Evolutionary conservation across 2,797 vertebrate species (phyloP).

Genomic region (Aldrovandia affinis): DNA sequence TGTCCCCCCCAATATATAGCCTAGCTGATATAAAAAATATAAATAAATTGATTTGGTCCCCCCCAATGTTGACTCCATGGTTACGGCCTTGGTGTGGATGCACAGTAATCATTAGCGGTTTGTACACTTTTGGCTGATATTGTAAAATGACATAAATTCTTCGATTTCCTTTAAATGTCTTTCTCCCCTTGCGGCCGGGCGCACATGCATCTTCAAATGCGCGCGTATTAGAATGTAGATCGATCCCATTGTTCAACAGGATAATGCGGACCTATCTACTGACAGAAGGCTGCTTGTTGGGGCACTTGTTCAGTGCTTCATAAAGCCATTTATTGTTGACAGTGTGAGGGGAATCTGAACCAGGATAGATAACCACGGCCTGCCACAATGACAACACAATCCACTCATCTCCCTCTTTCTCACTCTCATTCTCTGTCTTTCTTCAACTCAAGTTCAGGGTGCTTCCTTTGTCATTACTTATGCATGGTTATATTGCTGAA

Average conservation of each 20-base stretch:
- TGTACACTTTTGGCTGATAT: neutral
- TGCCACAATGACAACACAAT: neutral
- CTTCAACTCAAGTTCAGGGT: neutral
- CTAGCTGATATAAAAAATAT: no score
- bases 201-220: neutral
- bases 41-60: no score
- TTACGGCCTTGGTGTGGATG: no score
- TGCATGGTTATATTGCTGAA: neutral
- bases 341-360: neutral
- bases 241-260: conserved; percentile 7
- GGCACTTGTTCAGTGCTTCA: conserved; percentile 15
- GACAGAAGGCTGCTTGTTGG: neutral
- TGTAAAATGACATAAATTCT: neutral
- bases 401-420: neutral
- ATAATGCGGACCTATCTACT: neutral
- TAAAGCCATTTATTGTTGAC: conserved; percentile 23
- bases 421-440: neutral
- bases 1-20: no score
- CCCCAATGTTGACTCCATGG: no score
- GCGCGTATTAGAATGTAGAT: neutral
- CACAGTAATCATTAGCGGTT: neutral
- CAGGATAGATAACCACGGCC: neutral
- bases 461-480: neutral
- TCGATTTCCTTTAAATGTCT: neutral
- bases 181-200: neutral